phyloP scores from a whole-genome alignment of 2,113 vertebrate species.

The Psettodes erumei region DNA sequence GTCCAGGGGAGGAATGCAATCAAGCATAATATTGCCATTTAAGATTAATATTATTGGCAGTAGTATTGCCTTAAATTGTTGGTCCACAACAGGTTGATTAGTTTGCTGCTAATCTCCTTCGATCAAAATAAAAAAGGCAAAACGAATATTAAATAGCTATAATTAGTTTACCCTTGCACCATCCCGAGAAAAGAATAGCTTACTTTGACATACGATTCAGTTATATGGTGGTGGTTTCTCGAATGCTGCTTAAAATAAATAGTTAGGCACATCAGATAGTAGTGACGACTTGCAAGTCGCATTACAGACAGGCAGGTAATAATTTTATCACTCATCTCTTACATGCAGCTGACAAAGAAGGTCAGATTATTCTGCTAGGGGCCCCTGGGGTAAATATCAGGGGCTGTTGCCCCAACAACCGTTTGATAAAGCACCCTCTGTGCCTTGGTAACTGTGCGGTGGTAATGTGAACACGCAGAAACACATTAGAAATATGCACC shows the following conservation, averaged over 20 bases:
- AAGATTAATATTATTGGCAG: background rate
- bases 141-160: background rate
- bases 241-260: background rate
- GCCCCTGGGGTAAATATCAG: rapidly evolving
- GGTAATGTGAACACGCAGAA: background rate
- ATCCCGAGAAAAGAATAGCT: background rate
- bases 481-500: background rate
- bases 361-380: background rate
- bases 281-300: rapidly evolving
- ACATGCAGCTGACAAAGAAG: background rate
- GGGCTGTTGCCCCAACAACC: background rate
- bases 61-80: background rate
- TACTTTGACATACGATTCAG: background rate
- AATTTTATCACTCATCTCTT: background rate
- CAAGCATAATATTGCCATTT: background rate
- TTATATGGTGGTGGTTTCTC: background rate
- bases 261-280: background rate
- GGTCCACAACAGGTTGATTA: conserved; percentile 40
- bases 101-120: background rate
- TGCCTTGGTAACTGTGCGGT: too few species aligned
- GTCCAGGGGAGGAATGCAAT: background rate
- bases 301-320: background rate
- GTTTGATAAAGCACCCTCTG: background rate
- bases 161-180: background rate
- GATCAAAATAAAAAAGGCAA: background rate